Percentiles rank a stretch among this genome's conserved stretches.
phyloP scores from a whole-genome alignment of 2,113 vertebrate genomes.

The Poicephalus gulielmi region DNA sequence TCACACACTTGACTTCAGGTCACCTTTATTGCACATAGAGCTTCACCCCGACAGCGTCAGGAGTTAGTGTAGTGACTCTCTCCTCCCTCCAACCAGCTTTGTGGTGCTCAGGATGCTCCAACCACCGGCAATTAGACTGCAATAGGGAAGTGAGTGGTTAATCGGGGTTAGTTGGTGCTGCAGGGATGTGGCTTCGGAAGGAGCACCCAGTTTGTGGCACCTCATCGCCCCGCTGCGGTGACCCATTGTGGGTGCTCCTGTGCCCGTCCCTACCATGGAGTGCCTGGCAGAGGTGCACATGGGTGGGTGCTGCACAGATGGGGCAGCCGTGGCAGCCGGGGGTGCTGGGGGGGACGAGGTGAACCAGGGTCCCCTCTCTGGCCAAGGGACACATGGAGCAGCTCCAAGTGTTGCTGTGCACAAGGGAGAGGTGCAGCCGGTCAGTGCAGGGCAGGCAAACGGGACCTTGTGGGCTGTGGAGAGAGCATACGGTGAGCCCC shows the following conservation, averaged over 20 bases:
- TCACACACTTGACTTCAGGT: neutral
- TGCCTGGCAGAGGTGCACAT: neutral
- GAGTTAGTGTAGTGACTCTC: fast-evolving
- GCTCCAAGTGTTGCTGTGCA: neutral
- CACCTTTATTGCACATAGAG: neutral
- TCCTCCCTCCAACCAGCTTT: neutral
- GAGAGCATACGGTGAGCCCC: neutral
- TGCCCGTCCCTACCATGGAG: fast-evolving
- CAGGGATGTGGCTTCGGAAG: neutral
- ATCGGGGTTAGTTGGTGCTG: neutral
- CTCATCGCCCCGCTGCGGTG: fast-evolving
- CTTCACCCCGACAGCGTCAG: fast-evolving
- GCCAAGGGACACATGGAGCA: neutral
- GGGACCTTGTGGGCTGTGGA: neutral
- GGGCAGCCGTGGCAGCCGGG: slow-evolving; percentile 15
- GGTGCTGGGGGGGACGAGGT: neutral
- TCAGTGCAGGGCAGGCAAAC: neutral
- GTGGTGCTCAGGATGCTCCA: fast-evolving
- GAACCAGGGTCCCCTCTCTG: neutral
- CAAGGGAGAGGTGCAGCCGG: neutral
- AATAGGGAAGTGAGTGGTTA: fast-evolving
- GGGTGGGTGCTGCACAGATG: neutral
- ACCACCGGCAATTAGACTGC: neutral
- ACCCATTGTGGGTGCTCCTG: neutral
- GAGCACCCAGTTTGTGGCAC: neutral